Evolutionary conservation across 2,797 vertebrate species (phyloP).

Genomic region (Distichodus sexfasciatus): DNA sequence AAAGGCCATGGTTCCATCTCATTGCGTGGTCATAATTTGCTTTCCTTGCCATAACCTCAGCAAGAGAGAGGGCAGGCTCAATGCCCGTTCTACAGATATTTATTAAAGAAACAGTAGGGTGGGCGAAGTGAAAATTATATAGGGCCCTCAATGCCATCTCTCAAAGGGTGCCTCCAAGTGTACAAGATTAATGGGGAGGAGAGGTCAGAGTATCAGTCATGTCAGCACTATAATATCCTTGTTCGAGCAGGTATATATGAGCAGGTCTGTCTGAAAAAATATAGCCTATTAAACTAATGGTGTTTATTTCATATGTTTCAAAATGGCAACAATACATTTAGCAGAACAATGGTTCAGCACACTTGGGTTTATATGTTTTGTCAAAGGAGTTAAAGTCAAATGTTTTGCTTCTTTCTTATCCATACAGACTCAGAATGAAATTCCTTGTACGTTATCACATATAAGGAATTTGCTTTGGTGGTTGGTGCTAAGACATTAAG

Average conservation of each 20-base stretch:
- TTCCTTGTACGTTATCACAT: too few species aligned
- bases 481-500: too few species aligned
- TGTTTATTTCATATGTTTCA: constrained; percentile 11
- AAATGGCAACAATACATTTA: constrained; percentile 19
- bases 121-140: background rate
- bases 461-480: too few species aligned
- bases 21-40: constrained; percentile 26
- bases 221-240: constrained; percentile 29
- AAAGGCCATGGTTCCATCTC: constrained; percentile 24
- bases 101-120: constrained; percentile 15
- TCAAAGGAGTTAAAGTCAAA: too few species aligned
- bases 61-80: constrained; percentile 1
- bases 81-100: constrained; percentile 25
- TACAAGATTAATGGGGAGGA: constrained; percentile 34
- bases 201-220: constrained; percentile 34
- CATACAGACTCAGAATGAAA: too few species aligned
- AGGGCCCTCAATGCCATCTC: background rate
- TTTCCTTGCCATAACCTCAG: constrained; percentile 12
- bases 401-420: too few species aligned
- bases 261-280: constrained; percentile 15
- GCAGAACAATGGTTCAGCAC: background rate
- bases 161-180: constrained; percentile 11
- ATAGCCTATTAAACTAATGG: constrained; percentile 8
- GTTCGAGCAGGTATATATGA: constrained; percentile 18
- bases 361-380: too few species aligned